These are phyloP conservation scores for Meloidogyne floridensis DNA, from an alignment of 1,140 invertebrate genomes.

Conservation along the genomic window DNA sequence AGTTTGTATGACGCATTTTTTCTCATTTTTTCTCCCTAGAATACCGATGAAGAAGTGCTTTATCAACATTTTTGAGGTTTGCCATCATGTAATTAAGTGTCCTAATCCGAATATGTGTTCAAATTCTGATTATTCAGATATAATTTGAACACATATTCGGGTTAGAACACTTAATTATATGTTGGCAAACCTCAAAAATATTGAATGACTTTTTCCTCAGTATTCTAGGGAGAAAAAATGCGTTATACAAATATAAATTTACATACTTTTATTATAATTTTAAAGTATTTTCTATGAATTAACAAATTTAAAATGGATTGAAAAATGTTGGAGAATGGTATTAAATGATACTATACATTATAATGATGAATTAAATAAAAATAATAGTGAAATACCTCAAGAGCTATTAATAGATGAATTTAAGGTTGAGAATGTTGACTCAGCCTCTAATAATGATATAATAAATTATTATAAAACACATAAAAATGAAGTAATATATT, in stretches of 20 bases:
- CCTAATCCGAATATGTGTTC: too few relatives aligned
- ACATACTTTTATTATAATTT: neutral
- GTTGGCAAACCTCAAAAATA: too few relatives aligned
- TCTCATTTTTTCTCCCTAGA: too few relatives aligned
- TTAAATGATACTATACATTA: neutral
- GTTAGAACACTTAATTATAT: too few relatives aligned
- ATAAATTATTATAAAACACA: neutral
- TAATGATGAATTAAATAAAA: neutral
- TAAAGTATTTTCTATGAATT: slow-evolving; percentile 17
- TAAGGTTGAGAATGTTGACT: neutral
- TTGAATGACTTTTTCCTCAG: too few relatives aligned
- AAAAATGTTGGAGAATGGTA: neutral
- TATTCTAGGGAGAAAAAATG: too few relatives aligned
- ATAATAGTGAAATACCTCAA: neutral
- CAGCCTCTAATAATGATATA: neutral
- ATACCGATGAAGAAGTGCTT: too few relatives aligned
- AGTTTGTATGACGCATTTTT: too few relatives aligned
- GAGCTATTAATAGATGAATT: neutral
- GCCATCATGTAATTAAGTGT: too few relatives aligned
- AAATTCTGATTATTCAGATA: too few relatives aligned
- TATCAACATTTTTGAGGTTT: too few relatives aligned
- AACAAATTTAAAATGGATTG: slow-evolving; percentile 7
- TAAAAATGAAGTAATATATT: slow-evolving; percentile 13
- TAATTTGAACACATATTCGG: too few relatives aligned
- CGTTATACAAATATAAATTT: neutral